Evolutionary conservation across 2,113 vertebrate genomes (phyloP), one percentile per base, ranked within the genome.

Genomic region (Lethenteron reissneri): DNA sequence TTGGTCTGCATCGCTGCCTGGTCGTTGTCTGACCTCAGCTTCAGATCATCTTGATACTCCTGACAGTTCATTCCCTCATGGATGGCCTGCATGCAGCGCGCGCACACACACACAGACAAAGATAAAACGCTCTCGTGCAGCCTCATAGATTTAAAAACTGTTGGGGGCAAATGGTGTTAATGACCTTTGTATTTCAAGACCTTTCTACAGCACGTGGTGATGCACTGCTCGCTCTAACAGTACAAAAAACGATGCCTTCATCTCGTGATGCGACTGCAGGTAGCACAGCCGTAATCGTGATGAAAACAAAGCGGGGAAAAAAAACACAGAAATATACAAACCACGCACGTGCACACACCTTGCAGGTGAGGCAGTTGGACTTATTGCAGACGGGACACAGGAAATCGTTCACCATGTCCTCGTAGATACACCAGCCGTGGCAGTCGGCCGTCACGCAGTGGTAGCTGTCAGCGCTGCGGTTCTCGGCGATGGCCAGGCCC

Each of bases 381-480:
- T 71, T 78, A 12, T 11, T 58, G 13, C 81, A 82, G 72, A 81
- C 78, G 0, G 81, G 81, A 41, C 81, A 82, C 17, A 70, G 41
- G 59, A 90, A 91, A 76, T 85, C 81, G 0, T 91, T 83, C 75
- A 90, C 86, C 2, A 87, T 84, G 0, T 90, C 88, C 79, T 90
- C 88, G 11, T 86, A 87, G 80, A 89, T 83, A 76, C 88, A 91
- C 88, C 88, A 91, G 3, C 87, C 87, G 17, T 76, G 78, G 74
- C 88, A 91, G 82, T 91, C 85, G 0, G 80, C 78, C 0, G 86
- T 89, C 81, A 87, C 83, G 75, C 88, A 91, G 81, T 91, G 88
- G 78, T 84, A 91, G 77, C 87, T 91, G 78, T 84, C 82, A 56
- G 83, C 83, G 1, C 83, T 82, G 69, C 86, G 81, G 59, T 84